Base-by-base conservation (phyloP, 2,888 invertebrate genomes). In the Drymonia ruficornis region DNA sequence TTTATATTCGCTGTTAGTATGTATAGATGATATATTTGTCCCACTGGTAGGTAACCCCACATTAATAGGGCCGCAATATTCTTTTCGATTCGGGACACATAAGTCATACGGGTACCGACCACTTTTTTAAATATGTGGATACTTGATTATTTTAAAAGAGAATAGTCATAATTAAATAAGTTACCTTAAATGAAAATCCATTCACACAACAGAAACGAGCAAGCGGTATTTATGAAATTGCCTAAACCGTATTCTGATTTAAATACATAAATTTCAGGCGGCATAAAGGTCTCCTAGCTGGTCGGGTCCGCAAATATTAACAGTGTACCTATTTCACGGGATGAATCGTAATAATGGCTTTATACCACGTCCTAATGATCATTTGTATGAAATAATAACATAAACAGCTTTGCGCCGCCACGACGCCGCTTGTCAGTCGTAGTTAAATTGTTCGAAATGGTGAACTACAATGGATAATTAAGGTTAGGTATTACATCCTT, bases 371-470 rank as follows among this genome's bases (percentile, higher is more conserved):
- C 31, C 46, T 54, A 56, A 61, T 61, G 43, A 47, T 31, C 34
- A 48, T 46, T 66, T 59, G 43, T 51, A 52, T 55, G 59, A 54
- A 57, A 59, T 55, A 55, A 59, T 55, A 52, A 53, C 52, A 50
- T 50, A 23, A 53, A 53, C n/a, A 49, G 34, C 46, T 29, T 19
- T 50, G 52, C 53, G 52, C 44, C 40, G 52, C 31, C 36, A 50
- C 53, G 52, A 42, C 40, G 52, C 31, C 36, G 28, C 18, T 45
- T 45, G 40, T 44, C 18, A 19, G 43, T 7, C 9, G 1, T 18
- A 15, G 11, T 19, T 19, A 19, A 43, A 43, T 43, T 19, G 19
- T 43, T 13, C 13, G 18, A 42, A 18, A 18, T 42, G 18, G 42
- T 42, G 42, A 9, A 11, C 11, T 18, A 23, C 46, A 50, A 55